A percentile compares a stretch with the other conserved stretches of the same genome.
These are phyloP conservation scores for Pectinophora gossypiella DNA, from an alignment of 1,140 invertebrate species.

Conservation along the genomic window DNA sequence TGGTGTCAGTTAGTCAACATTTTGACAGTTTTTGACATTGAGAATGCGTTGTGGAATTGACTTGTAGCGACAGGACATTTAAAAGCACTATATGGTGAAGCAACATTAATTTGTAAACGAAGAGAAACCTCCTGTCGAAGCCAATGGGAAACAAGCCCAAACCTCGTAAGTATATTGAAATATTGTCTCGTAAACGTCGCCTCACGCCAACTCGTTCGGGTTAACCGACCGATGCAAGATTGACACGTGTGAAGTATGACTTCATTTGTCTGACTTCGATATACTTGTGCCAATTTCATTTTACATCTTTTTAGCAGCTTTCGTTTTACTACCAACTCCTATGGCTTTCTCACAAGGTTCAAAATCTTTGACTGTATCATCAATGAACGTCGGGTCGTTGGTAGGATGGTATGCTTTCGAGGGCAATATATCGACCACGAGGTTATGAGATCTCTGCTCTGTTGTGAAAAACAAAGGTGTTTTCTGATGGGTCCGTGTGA, in stretches of 20 bases:
- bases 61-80: no score
- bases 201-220: constrained; percentile 41
- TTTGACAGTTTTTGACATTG: no score
- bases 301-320: not conserved
- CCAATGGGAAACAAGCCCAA: constrained; percentile 38
- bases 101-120: no score
- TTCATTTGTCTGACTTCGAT: constrained; percentile 69
- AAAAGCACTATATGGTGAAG: no score
- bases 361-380: not conserved
- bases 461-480: constrained; percentile 64
- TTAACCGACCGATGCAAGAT: constrained; percentile 50
- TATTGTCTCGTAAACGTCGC: constrained; percentile 63
- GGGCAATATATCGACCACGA: constrained; percentile 51
- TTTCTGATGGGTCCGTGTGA: constrained; percentile 50
- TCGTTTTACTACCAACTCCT: not conserved
- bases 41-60: no score
- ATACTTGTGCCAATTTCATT: constrained; percentile 35
- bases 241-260: constrained; percentile 53
- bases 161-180: constrained; percentile 70
- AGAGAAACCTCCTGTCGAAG: no score
- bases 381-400: constrained; percentile 11
- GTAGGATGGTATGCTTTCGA: constrained; percentile 28
- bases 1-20: no score
- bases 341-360: not conserved
- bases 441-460: constrained; percentile 56